Base-by-base conservation (phyloP, 2,797 vertebrate genomes). In the Phoeniculus purpureus region DNA sequence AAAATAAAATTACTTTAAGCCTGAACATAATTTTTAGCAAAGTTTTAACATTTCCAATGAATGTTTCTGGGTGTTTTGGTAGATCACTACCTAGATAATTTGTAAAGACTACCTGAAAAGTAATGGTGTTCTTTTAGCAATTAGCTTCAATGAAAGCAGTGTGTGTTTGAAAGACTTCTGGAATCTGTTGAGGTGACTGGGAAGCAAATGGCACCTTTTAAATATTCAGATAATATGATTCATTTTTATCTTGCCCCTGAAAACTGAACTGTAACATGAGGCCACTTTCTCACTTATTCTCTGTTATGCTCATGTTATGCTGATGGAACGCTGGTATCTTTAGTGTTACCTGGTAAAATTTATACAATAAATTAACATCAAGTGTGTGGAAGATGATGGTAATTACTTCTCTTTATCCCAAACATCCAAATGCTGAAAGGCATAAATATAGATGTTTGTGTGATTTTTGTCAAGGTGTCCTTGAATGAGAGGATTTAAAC, bases 401-500 rank as follows among this genome's bases (percentile, higher is more conserved):
- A 88, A 86, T 87, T 66, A 73, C 27, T 92, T 86, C 40, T 72
- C 52, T 87, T 74, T 79, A 34, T 73, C 54, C 75, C 55, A n/a
- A 81, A 76, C 14, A 74, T 65, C 61, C 72, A 81, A 85, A 87
- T 4, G 43, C 89, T 56, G 3, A 40, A 84, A 65, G 50, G 64
- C 77, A 92, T 13, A 87, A 79, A 82, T 65, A 93, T 0, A 92
- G 84, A 82, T 5, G 5, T 79, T 86, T 91, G 47, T 27, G 60
- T 56, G 70, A 34, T 67, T 90, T 68, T 56, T 56, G 66, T 74
- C 84, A 94, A 94, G 92, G 85, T 95, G 94, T 95, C 94, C 94
- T 93, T 95, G 92, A 95, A 88, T 79, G 81, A 94, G 88, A 84
- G 91, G 94, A 94, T 95, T 95, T 95, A 93, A 92, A 86, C 77